Conservation (phyloP, 2,888 invertebrate genomes). For the Drosophila planitibia region DNA sequence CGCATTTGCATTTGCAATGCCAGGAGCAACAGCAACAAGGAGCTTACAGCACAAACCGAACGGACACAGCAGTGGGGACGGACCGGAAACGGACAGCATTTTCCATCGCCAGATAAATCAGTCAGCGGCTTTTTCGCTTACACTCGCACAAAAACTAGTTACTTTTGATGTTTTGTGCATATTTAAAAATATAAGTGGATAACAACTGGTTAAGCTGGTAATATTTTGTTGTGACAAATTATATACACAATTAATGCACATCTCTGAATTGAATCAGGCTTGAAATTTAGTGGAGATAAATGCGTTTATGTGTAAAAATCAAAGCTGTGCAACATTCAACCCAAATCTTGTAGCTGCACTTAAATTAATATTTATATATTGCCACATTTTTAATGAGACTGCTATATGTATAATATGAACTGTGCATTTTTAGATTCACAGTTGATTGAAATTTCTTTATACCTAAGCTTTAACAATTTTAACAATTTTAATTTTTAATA, state of each 20-base stretch:
- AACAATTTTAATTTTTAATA: not conserved
- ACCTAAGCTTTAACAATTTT: rapidly evolving
- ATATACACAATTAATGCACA: not conserved
- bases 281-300: not conserved
- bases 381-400: not conserved
- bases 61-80: not conserved
- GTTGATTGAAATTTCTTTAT: not conserved
- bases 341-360: not conserved
- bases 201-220: not conserved
- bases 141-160: constrained; percentile 14
- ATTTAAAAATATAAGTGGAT: not conserved
- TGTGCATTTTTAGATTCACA: not conserved
- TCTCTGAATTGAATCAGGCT: not conserved
- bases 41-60: constrained; percentile 27
- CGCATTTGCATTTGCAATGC: constrained; percentile 43
- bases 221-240: not conserved
- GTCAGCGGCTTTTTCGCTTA: constrained; percentile 1
- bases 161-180: not conserved
- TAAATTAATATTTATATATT: not conserved
- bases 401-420: not conserved
- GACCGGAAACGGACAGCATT: not conserved
- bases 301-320: not conserved
- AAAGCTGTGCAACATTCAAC: no score
- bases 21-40: constrained; percentile 25
- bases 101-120: constrained; percentile 21